phyloP scores from a whole-genome alignment of 2,888 invertebrate genomes.

The Magallana nippona region DNA sequence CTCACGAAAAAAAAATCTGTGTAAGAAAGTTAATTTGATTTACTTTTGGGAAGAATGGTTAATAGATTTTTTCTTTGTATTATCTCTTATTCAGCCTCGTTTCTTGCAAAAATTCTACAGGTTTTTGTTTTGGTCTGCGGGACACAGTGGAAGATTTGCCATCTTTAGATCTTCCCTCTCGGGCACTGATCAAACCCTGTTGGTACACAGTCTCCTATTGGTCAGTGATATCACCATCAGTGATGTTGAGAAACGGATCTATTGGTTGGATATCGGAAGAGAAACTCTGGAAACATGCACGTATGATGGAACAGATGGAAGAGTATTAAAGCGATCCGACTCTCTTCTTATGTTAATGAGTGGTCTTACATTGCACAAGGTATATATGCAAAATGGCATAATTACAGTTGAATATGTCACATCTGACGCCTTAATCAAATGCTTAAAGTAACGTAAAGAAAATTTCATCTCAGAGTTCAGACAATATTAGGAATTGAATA shows the following conservation, averaged over 20 bases:
- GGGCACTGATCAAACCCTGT: background rate
- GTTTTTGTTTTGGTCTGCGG: slow-evolving; percentile 35
- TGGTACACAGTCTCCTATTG: slow-evolving; percentile 4
- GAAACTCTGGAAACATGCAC: slow-evolving; percentile 23
- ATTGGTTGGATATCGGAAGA: slow-evolving; percentile 40
- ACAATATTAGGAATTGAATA: no score
- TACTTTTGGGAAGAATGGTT: no score
- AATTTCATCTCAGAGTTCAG: no score
- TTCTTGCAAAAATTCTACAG: background rate
- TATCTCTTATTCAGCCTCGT: no score
- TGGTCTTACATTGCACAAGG: slow-evolving; percentile 35
- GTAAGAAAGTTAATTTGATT: no score
- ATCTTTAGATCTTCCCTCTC: slow-evolving; percentile 26
- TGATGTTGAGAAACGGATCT: background rate
- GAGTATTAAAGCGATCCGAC: slow-evolving; percentile 25
- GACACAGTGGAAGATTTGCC: background rate
- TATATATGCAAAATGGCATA: background rate
- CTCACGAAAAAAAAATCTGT: no score
- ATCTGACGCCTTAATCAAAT: no score
- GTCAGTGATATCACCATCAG: slow-evolving; percentile 30
- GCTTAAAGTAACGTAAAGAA: no score
- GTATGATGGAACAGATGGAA: slow-evolving; percentile 34
- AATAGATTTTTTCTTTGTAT: no score
- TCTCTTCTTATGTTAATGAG: slow-evolving; percentile 24
- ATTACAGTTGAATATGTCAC: no score